Base-by-base conservation (phyloP, 2,113 vertebrate genomes). In the Gopherus flavomarginatus region DNA sequence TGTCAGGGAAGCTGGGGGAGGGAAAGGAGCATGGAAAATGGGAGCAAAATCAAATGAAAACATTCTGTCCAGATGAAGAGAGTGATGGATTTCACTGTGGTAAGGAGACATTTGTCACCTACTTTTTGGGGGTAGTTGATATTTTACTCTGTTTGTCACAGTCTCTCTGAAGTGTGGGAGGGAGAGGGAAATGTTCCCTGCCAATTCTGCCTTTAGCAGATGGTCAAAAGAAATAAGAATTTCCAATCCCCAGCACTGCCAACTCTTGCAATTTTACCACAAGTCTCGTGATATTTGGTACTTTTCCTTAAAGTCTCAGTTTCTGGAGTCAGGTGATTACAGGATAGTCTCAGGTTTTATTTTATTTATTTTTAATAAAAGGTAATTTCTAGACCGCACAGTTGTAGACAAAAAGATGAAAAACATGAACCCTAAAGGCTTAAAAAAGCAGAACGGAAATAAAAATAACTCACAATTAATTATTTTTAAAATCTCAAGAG, bases 1-100 rank as follows among this genome's bases (percentile, higher is more conserved):
- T 92, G 96, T 77, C 94, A 52, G 87, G 93, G 97, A 88, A 90
- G 83, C 16, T 77, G 78, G 88, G 4, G 84, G 53, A 3, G 35
- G 5, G 53, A 14, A 79, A 86, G 57, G 54, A 81, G 81, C 47
- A 22, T 75, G 57, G 69, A 82, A 65, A 85, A 79, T 72, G 29
- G 22, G 86, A 93, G 87, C 85, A 44, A 65, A 35, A 72, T 47
- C 82, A 57, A 44, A 54, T 35, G 52, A 35, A 62, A 77, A 79
- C 9, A 12, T 3, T 87, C 83, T 92, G 83, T 47, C 85, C 86
- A 57, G 42, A 38, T 14, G 29, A 26, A 38, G 88, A 81, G 42
- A 27, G 54, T 38, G n/a, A 83, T 42, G 92, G 47, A 2, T 44
- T 57, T 69, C 65, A 77, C 21, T 56, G 14, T 0, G 27, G 77